A percentile compares a stretch with the other conserved stretches of the same genome.
These are phyloP conservation scores for Nymphicus hollandicus DNA, from an alignment of 2,113 vertebrate species.

Conservation along the genomic window DNA sequence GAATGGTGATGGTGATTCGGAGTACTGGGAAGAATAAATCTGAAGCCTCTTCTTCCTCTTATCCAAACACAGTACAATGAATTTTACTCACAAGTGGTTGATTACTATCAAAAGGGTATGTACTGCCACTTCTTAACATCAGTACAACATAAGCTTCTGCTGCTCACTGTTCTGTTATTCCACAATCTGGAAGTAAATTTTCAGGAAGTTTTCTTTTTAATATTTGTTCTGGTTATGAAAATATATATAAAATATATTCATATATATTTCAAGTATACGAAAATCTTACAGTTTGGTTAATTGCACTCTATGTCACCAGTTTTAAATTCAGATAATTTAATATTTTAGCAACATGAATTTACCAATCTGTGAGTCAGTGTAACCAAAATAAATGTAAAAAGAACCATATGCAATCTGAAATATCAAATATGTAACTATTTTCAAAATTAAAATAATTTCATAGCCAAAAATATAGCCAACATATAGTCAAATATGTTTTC, in stretches of 20 bases:
- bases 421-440: neutral
- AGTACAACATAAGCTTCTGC: neutral
- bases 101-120: fast-evolving
- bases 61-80: neutral
- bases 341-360: neutral
- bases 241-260: neutral
- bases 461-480: neutral
- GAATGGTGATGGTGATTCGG: neutral
- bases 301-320: neutral
- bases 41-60: neutral
- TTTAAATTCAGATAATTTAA: neutral
- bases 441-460: neutral
- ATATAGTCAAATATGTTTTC: neutral
- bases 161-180: neutral
- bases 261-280: neutral
- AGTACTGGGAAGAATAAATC: neutral
- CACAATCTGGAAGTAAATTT: neutral
- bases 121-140: neutral
- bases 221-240: neutral
- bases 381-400: neutral
- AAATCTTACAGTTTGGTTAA: neutral
- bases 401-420: neutral
- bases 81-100: neutral
- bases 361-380: neutral
- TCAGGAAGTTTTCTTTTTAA: neutral